Evolutionary conservation across 2,797 vertebrate genomes (phyloP), one percentile per base, ranked within the genome.

Genomic region (Sebastes matsubarae): DNA sequence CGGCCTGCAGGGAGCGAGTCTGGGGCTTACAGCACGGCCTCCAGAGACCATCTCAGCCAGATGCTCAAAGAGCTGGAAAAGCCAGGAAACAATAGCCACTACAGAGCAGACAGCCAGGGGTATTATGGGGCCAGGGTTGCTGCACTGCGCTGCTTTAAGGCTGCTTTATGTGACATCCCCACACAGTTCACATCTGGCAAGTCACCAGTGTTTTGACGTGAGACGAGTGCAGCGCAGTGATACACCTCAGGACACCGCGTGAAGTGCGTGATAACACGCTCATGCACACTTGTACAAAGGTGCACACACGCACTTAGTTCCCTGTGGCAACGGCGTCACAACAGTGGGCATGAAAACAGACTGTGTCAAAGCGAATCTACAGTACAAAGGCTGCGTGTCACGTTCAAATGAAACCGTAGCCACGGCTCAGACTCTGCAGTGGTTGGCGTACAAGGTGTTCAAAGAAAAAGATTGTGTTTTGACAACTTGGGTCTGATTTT

Each of bases 1-100:
- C 66, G 74, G 90, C 90, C 93, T 88, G 88, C 85, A 87, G 91
- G 87, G 92, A 92, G 89, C 22, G 2, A 86, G 88, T 88, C 82
- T 80, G 77, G 91, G 90, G 91, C 89, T 94, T 90, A 91, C 20
- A 82, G 88, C 89, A 60, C 61, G 12, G 77, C 82, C 92, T 91
- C 90, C 73, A 71, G 92, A 88, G 93, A 92, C 84, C 86, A 70
- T 87, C 88, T 86, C 80, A 87, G 87, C 83, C 87, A 89, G 88
- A 88, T 89, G 87, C 92, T 91, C 87, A 88, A 85, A 89, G 86
- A 88, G 86, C 86, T 80, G 74, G 74, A 88, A 54, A 85, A 91
- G 85, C 78, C 85, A 77, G 77, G 82, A 90, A 93, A 93, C 89
- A 93, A 88, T 75, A 85, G 88, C 82, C 82, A 80, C 83, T 68